Evolutionary conservation across 2,797 vertebrate species (phyloP).

Genomic region (Siniperca undulata): DNA sequence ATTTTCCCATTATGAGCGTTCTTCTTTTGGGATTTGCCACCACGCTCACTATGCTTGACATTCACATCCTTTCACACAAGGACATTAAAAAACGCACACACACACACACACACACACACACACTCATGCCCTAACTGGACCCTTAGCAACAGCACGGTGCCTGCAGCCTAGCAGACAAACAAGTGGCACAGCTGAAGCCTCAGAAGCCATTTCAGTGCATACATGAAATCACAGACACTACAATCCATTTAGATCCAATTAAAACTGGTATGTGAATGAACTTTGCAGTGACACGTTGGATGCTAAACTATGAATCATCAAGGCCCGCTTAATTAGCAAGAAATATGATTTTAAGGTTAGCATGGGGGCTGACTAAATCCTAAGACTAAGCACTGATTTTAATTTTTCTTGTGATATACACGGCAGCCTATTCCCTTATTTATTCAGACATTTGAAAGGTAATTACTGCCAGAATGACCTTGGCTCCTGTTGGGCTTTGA

Average conservation of each 20-base stretch:
- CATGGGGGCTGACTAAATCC: constrained; percentile 54
- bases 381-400: constrained; percentile 39
- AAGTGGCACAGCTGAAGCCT: constrained; percentile 60
- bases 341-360: constrained; percentile 67
- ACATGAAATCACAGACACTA: constrained; percentile 54
- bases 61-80: constrained; percentile 68
- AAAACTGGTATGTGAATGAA: constrained; percentile 70
- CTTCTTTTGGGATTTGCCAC: constrained; percentile 75
- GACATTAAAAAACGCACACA: constrained; percentile 25
- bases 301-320: constrained; percentile 72
- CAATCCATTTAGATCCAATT: constrained; percentile 79
- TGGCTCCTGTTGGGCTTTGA: constrained; percentile 44
- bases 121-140: constrained; percentile 48
- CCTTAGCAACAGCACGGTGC: constrained; percentile 68
- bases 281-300: constrained; percentile 68
- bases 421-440: constrained; percentile 58
- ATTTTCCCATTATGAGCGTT: constrained; percentile 80
- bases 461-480: constrained; percentile 67
- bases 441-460: constrained; percentile 64
- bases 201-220: constrained; percentile 51
- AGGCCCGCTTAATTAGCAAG: constrained; percentile 77
- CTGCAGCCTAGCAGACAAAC: constrained; percentile 58
- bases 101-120: constrained; percentile 20
- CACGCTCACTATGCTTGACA: constrained; percentile 71
- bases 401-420: constrained; percentile 37